Conservation (phyloP, 1,140 invertebrate species). For the Lepidurus couesii region DNA sequence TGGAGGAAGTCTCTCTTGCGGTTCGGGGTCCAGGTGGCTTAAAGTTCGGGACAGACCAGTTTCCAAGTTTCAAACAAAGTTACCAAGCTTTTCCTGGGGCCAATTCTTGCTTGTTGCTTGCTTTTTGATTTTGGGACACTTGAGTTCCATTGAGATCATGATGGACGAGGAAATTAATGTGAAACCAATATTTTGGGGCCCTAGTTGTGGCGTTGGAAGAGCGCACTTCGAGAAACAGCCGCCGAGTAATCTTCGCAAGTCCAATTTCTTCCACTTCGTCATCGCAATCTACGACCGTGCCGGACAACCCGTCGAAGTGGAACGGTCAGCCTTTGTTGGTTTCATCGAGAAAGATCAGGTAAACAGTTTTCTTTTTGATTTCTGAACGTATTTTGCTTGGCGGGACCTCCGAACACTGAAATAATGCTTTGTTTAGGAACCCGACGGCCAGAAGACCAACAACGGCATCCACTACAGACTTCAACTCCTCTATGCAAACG, state of each 20-base stretch:
- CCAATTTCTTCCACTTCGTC: slow-evolving; percentile 99
- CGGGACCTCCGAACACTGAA: background rate
- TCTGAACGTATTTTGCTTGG: slow-evolving; percentile 25
- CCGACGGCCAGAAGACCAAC: slow-evolving; percentile 94
- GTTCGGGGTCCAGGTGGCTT: slow-evolving; percentile 10
- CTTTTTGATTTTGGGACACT: background rate
- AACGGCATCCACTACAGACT: slow-evolving; percentile 98
- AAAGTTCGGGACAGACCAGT: background rate
- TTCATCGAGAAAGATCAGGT: slow-evolving; percentile 99
- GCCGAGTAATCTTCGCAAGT: slow-evolving; percentile 96
- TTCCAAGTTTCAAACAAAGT: background rate
- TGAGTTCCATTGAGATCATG: background rate
- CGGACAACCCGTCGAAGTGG: slow-evolving; percentile 96
- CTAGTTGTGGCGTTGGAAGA: slow-evolving; percentile 69
- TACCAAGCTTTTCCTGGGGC: background rate
- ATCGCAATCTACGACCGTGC: slow-evolving; percentile 95
- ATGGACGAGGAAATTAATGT: slow-evolving; percentile 6
- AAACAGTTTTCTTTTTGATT: slow-evolving; percentile 43
- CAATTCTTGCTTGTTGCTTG: background rate
- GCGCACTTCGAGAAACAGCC: slow-evolving; percentile 99
- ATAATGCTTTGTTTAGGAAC: slow-evolving; percentile 64
- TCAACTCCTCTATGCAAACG: slow-evolving; percentile 91
- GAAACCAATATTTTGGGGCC: slow-evolving; percentile 29
- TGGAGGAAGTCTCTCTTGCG: background rate
- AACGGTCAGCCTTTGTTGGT: slow-evolving; percentile 95